These are phyloP conservation scores for Dryobotodes eremita DNA, from an alignment of 2,888 invertebrate species.

Conservation along the genomic window DNA sequence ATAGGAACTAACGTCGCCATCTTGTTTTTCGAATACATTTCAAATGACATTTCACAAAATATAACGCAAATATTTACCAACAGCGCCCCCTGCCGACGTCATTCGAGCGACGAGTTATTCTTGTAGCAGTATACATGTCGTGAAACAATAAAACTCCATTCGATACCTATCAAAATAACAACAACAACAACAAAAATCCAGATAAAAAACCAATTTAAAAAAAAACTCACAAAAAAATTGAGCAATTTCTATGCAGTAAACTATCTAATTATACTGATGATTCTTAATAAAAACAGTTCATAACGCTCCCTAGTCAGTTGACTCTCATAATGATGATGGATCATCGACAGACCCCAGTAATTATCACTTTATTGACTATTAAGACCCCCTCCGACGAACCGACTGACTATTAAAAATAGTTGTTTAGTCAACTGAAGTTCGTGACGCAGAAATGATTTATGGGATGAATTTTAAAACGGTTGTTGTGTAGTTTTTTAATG, in stretches of 20 bases:
- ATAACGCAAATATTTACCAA: too few relatives aligned
- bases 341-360: constrained; percentile 77
- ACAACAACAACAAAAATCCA: too few relatives aligned
- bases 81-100: too few relatives aligned
- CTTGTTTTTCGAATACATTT: too few relatives aligned
- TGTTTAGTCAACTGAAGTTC: constrained; percentile 69
- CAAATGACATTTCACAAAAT: too few relatives aligned
- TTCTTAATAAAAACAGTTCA: constrained; percentile 52
- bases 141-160: too few relatives aligned
- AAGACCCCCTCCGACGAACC: constrained; percentile 68
- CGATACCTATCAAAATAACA: too few relatives aligned
- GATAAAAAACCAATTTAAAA: too few relatives aligned
- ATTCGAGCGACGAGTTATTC: too few relatives aligned
- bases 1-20: too few relatives aligned
- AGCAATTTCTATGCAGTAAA: neutral
- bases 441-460: constrained; percentile 79
- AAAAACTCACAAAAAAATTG: neutral
- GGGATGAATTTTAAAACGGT: constrained; percentile 59
- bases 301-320: constrained; percentile 44
- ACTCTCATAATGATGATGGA: constrained; percentile 81
- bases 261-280: constrained; percentile 36
- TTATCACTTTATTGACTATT: constrained; percentile 82
- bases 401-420: constrained; percentile 76
- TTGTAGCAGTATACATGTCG: too few relatives aligned
- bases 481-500: constrained; percentile 49